A percentile compares a stretch with the other conserved stretches of the same genome.
These are phyloP conservation scores for Xenopus tropicalis DNA, from an alignment of 2,113 vertebrate species.

Conservation along the genomic window UCB_Xtro_10.0 CM004446.2:132684001-132684500, in stretches of 20 bases:
- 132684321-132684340: neutral
- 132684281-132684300: constrained; percentile 3
- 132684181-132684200: too few species aligned
- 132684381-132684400: constrained; percentile 31
- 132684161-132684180: too few species aligned
- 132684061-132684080: too few species aligned
- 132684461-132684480: constrained; percentile 16
- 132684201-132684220: too few species aligned
- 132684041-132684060: too few species aligned
- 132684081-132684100: too few species aligned
- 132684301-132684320: neutral
- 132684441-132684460: constrained; percentile 14
- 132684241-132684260: neutral
- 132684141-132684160: too few species aligned
- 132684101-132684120: too few species aligned
- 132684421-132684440: constrained; percentile 37
- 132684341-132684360: neutral
- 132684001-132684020: too few species aligned
- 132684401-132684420: constrained; percentile 32
- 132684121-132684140: too few species aligned
- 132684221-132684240: neutral
- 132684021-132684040: too few species aligned
- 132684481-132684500: constrained; percentile 21
- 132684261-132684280: neutral
- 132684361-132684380: constrained; percentile 15